Evolutionary conservation across 2,113 vertebrate genomes (phyloP), one percentile per base, ranked within the genome.

Genomic region (Phalacrocorax pelagicus): DNA sequence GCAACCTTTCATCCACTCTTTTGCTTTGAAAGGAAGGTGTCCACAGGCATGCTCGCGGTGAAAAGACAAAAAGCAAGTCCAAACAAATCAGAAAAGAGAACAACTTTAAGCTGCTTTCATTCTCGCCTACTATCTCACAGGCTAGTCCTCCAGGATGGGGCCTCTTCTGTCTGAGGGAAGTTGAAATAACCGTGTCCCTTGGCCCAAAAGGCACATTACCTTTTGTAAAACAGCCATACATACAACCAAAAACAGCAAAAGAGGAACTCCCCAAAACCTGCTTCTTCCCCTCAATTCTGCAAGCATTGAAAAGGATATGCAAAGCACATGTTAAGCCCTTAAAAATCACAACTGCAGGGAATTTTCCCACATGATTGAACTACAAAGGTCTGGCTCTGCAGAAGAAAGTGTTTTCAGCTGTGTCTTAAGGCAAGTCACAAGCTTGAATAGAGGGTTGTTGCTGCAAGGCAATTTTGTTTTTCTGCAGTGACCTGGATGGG

Each of bases 231-330:
- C 10, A 34, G 20, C 49, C 32, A 8, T 1, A 5, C 0, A 0
- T 8, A 24, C 9, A 34, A 51, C 0, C 6, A 44, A 62, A 73
- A 51, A 12, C 26, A 74, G 7, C 4, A 81, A n/a, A 61, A 91
- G 23, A 62, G 0, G 6, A 67, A 6, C 9, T 57, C 19, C 21
- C 11, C 4, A 0, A 5, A 12, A 2, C 5, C 4, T 9, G 2
- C 29, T 61, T 6, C 1, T 17, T 58, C 34, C 23, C 5, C 18
- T 0, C 2, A 13, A n/a, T 74, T 81, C 55, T 78, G 17, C 13
- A 52, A 42, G 38, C 23, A 29, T 11, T 42, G 44, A 44, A 17
- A 89, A 17, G 23, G 20, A 84, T 14, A 62, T 18, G 12, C 54
- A 75, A 49, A 81, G 5, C 94, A 91, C 57, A n/a, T 75, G 77